Evolutionary conservation across 2,797 vertebrate species (phyloP), one percentile per base, ranked within the genome.

Genomic region (Pangasius larnaudii): DNA sequence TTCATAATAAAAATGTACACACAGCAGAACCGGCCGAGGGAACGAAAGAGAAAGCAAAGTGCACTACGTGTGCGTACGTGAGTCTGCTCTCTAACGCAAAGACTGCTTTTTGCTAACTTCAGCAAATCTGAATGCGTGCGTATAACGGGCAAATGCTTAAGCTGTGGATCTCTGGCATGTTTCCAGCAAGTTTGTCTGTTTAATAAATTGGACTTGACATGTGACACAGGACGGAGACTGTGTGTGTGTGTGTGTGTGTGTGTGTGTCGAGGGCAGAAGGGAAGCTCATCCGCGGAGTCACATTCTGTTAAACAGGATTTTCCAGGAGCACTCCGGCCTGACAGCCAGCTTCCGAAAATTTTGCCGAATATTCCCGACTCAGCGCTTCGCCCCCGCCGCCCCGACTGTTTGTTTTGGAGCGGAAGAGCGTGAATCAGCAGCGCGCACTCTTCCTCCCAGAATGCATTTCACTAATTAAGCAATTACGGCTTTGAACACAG

Each of bases 221-320:
- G 36, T 63, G 56, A 61, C 36, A 63, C 79, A 46, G 56, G 79
- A 63, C 56, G 22, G 59, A 81, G 79, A 91, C 4, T n/a, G 24
- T 75, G 16, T 85, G 36, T 89, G 83, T 46, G 39, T 71, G 67
- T 71, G 19, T 61, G 6, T 63, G 71, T 58, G 65, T 59, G 79
- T 14, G 22, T 16, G 39, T 39, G 5, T 30, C 5, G 1, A 78
- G 49, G 61, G 53, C 87, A 42, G 61, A 75, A 46, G 59, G 86
- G 51, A 85, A 87, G 63, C 86, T 85, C 84, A 24, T 82, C 56
- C 80, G 92, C 91, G 90, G 91, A 91, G 92, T 94, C 92, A 91
- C 93, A 91, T 94, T 94, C 93, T 94, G 94, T 95, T 95, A 95
- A 96, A 95, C 95, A 95, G 95, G 95, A 96, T 95, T 95, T 96